Conservation (phyloP, 1,140 invertebrate species). For the Stratiolaelaps scimitus region DNA sequence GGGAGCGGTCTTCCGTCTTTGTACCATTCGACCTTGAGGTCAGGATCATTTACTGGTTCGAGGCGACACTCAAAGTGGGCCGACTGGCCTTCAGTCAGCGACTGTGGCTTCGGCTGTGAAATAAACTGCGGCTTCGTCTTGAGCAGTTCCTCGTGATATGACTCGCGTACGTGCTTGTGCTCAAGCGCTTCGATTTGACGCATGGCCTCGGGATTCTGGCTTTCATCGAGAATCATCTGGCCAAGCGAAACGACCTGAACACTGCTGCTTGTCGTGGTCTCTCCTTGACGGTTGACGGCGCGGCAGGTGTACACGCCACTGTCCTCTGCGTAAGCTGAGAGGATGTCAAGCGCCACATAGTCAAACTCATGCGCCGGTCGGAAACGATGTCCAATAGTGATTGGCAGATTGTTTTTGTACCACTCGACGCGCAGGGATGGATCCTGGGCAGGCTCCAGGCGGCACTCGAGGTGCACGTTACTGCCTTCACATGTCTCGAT, state of each 20-base stretch:
- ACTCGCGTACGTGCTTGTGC: conserved; percentile 68
- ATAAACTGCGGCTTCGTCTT: conserved; percentile 68
- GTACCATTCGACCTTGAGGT: conserved; percentile 84
- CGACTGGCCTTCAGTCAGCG: conserved; percentile 74
- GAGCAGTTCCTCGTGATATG: conserved; percentile 67
- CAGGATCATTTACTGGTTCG: conserved; percentile 86
- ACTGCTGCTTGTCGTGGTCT: conserved; percentile 82
- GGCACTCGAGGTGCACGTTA: conserved; percentile 81
- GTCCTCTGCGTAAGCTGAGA: conserved; percentile 90
- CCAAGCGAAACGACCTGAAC: conserved; percentile 57
- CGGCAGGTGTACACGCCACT: conserved; percentile 89
- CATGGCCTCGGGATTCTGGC: conserved; percentile 69
- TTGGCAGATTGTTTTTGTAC: conserved; percentile 77
- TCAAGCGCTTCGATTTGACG: conserved; percentile 82
- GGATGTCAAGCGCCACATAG: conserved; percentile 84
- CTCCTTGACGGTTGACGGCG: conserved; percentile 75
- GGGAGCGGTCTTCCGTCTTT: conserved; percentile 77
- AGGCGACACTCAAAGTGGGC: conserved; percentile 96
- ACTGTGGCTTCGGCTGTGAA: conserved; percentile 64
- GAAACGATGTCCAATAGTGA: conserved; percentile 78
- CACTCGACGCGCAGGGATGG: conserved; percentile 89
- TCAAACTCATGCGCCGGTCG: conserved; percentile 93
- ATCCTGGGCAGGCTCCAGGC: conserved; percentile 84
- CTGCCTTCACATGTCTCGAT: conserved; percentile 78
- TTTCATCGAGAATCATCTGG: conserved; percentile 60